Conservation (phyloP, 2,113 vertebrate species). For the Apaloderma vittatum region DNA sequence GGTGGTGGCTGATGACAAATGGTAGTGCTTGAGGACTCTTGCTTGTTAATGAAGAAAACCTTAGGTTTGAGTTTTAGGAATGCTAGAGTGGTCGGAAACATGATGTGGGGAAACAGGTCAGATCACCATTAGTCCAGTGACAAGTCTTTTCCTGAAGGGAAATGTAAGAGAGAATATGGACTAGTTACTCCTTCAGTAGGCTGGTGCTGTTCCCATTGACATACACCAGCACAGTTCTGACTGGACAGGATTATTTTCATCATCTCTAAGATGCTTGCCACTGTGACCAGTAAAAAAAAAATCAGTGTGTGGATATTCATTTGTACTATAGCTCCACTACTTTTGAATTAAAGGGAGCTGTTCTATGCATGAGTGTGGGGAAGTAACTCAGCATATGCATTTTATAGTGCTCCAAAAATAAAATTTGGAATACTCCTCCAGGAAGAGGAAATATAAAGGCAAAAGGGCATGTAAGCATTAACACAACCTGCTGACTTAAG, state of each 20-base stretch:
- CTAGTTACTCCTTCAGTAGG: background rate
- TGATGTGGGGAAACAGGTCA: background rate
- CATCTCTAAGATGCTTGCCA: rapidly evolving
- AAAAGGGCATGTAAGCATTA: background rate
- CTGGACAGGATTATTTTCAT: background rate
- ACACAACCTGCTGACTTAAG: background rate
- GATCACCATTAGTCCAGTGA: background rate
- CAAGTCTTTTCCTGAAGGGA: background rate
- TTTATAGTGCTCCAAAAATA: background rate
- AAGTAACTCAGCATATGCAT: background rate
- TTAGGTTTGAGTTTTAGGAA: background rate
- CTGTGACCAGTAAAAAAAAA: background rate
- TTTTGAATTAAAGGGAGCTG: background rate
- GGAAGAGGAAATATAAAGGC: background rate
- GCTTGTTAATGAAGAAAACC: background rate
- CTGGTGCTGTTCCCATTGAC: background rate
- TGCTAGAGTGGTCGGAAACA: background rate
- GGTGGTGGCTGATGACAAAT: background rate
- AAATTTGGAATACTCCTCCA: background rate
- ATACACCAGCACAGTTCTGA: background rate
- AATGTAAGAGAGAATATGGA: background rate
- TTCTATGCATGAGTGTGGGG: background rate
- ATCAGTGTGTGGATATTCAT: background rate
- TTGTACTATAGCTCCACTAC: background rate
- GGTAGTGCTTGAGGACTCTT: background rate